A percentile compares a stretch with the other conserved stretches of the same genome.
phyloP scores from a whole-genome alignment of 2,888 invertebrate genomes.

The Melipona bicolor region DNA sequence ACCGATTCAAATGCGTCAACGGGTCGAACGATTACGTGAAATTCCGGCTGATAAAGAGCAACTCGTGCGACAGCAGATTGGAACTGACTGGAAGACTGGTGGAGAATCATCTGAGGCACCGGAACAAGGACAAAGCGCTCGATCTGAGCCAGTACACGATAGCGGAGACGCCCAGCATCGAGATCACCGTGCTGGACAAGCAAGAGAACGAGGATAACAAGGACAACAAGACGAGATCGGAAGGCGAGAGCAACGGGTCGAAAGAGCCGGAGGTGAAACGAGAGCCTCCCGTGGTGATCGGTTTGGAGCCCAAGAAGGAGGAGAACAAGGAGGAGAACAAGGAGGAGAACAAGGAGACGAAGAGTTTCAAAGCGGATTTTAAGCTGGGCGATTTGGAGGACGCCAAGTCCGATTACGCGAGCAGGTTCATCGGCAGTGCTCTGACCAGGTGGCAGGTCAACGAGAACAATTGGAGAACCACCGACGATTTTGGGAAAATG shows the following conservation, averaged over 20 bases:
- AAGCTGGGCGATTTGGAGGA: slow-evolving; percentile 78
- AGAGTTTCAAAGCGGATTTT: slow-evolving; percentile 80
- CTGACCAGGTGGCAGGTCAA: slow-evolving; percentile 82
- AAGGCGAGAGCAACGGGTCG: slow-evolving; percentile 85
- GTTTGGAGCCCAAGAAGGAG: slow-evolving; percentile 83
- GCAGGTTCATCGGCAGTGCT: slow-evolving; percentile 75
- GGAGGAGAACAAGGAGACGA: slow-evolving; percentile 78
- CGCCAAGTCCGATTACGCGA: slow-evolving; percentile 69
- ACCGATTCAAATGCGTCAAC: slow-evolving; percentile 68
- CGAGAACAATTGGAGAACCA: slow-evolving; percentile 86
- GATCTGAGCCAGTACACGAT: slow-evolving; percentile 77
- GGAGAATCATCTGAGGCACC: slow-evolving; percentile 79
- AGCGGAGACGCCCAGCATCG: slow-evolving; percentile 81
- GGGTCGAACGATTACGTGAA: slow-evolving; percentile 87
- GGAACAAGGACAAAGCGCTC: slow-evolving; percentile 54
- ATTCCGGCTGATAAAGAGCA: slow-evolving; percentile 93
- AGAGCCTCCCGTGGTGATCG: slow-evolving; percentile 85
- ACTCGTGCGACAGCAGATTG: slow-evolving; percentile 93
- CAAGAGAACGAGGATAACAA: slow-evolving; percentile 77
- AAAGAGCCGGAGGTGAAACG: slow-evolving; percentile 85
- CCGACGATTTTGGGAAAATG: slow-evolving; percentile 91
- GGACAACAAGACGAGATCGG: slow-evolving; percentile 83
- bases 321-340: slow-evolving; percentile 77
- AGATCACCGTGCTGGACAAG: slow-evolving; percentile 74
- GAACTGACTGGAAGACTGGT: slow-evolving; percentile 89